Conservation (phyloP, 1,140 invertebrate species). For the Batillaria attramentaria region DNA sequence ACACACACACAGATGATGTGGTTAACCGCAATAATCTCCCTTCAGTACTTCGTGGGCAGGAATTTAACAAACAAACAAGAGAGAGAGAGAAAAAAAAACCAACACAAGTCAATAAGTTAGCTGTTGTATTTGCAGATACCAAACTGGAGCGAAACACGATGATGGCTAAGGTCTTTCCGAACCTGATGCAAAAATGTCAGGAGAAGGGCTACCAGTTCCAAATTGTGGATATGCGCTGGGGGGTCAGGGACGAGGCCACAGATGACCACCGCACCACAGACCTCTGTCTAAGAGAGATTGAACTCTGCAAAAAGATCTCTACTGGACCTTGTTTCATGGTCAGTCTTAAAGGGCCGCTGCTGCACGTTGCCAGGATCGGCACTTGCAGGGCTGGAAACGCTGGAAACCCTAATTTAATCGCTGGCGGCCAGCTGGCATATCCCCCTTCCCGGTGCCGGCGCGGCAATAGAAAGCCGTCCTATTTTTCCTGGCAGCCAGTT, state of each 20-base stretch:
- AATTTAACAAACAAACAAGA: background rate
- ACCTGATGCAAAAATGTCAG: slow-evolving; percentile 92
- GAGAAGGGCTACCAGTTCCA: slow-evolving; percentile 55
- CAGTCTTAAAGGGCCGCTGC: too few relatives aligned
- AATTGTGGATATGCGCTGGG: slow-evolving; percentile 84
- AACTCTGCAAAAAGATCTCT: slow-evolving; percentile 94
- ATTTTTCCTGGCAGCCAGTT: too few relatives aligned
- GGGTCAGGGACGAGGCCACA: slow-evolving; percentile 90
- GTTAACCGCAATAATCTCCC: background rate
- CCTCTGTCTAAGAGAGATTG: slow-evolving; percentile 96
- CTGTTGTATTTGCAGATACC: slow-evolving; percentile 80
- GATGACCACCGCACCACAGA: slow-evolving; percentile 99
- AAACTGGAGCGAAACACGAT: slow-evolving; percentile 95
- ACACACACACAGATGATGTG: background rate
- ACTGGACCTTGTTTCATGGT: slow-evolving; percentile 98
- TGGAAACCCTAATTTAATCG: too few relatives aligned
- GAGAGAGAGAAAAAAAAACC: background rate
- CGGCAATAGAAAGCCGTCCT: too few relatives aligned
- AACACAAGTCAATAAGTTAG: too few relatives aligned
- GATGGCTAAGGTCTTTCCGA: slow-evolving; percentile 98
- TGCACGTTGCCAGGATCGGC: too few relatives aligned
- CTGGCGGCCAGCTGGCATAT: too few relatives aligned
- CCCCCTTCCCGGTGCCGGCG: too few relatives aligned
- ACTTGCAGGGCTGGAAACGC: too few relatives aligned
- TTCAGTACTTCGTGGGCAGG: background rate